Evolutionary conservation across 2,888 invertebrate species (phyloP).

Genomic region (Phyto melanocephala): DNA sequence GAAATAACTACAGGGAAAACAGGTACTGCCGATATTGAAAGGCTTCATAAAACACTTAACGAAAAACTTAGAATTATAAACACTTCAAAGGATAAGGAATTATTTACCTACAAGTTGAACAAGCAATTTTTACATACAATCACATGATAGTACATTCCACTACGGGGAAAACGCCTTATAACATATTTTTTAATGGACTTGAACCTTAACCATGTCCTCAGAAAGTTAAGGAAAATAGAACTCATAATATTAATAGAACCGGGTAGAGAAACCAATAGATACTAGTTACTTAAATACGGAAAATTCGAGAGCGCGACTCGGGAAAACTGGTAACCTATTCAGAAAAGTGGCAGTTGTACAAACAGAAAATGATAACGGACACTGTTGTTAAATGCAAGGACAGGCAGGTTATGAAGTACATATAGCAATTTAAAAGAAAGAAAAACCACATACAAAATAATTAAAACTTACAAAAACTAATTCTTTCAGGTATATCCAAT

Average conservation of each 20-base stretch:
- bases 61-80: constrained; percentile 55
- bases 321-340: constrained; percentile 46
- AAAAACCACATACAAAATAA: background rate
- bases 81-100: constrained; percentile 31
- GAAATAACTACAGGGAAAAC: constrained; percentile 55
- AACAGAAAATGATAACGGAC: constrained; percentile 46
- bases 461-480: background rate
- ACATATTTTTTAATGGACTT: constrained; percentile 28
- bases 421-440: constrained; percentile 38
- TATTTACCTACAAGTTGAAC: constrained; percentile 7
- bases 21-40: too few species aligned
- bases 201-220: constrained; percentile 12
- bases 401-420: constrained; percentile 35
- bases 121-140: constrained; percentile 30
- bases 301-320: constrained; percentile 38
- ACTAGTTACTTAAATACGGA: constrained; percentile 34
- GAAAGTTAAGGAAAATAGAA: constrained; percentile 35
- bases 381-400: constrained; percentile 52
- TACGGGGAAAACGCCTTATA: constrained; percentile 24
- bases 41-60: constrained; percentile 57
- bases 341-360: constrained; percentile 27
- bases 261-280: constrained; percentile 20
- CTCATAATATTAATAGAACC: constrained; percentile 31
- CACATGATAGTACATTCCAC: too few species aligned
- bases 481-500: too few species aligned